A percentile compares a stretch with the other conserved stretches of the same genome.
phyloP scores from a whole-genome alignment of 1,140 invertebrate genomes.

The Brachystomella parvula region DNA sequence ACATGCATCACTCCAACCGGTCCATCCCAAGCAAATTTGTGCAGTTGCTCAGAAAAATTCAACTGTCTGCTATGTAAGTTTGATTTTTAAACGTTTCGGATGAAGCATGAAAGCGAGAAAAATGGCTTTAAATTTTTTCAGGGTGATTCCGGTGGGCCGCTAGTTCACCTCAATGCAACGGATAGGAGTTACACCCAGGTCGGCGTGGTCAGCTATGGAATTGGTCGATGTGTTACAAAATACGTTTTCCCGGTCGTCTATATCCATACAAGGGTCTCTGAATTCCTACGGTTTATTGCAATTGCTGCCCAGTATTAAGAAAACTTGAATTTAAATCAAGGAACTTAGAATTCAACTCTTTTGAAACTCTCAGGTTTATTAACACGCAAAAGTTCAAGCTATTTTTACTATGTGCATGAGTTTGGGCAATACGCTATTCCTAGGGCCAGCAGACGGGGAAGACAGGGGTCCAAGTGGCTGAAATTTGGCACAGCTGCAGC shows the following conservation, averaged over 20 bases:
- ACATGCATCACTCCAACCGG: conserved; percentile 15
- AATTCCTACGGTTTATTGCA: conserved; percentile 43
- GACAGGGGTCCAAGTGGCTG: no score
- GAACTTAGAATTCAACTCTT: no score
- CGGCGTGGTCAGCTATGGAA: conserved; percentile 43
- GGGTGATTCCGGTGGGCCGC: conserved; percentile 43
- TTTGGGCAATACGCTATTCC: no score
- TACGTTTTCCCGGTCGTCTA: conserved; percentile 43
- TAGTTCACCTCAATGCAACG: conserved; percentile 39
- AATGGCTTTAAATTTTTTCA: conserved; percentile 18
- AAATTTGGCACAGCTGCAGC: no score
- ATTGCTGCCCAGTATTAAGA: conserved; percentile 23
- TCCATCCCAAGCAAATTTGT: conserved; percentile 26
- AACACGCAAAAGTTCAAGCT: no score
- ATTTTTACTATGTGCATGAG: no score
- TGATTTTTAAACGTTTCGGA: not conserved
- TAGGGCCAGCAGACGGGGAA: no score
- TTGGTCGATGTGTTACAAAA: conserved; percentile 42
- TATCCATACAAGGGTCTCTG: conserved; percentile 42
- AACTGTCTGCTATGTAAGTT: conserved; percentile 32
- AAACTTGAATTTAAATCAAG: no score
- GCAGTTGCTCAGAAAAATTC: conserved; percentile 26
- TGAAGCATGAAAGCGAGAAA: not conserved
- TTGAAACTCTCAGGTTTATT: no score
- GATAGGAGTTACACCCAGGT: conserved; percentile 39